phyloP scores from a whole-genome alignment of 2,797 vertebrate genomes.

The Halcyon smyrnensis region DNA sequence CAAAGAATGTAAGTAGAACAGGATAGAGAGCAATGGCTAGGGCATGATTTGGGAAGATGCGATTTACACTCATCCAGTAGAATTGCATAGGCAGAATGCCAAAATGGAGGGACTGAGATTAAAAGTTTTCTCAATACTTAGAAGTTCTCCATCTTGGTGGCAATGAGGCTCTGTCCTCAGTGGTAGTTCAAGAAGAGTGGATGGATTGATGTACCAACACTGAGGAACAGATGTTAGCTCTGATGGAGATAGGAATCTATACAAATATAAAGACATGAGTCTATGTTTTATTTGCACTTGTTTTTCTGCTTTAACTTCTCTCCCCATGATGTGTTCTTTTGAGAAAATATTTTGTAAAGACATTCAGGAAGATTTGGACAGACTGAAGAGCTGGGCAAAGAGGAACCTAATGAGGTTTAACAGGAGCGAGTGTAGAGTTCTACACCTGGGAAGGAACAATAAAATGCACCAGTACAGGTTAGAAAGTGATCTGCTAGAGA shows the following conservation, averaged over 20 bases:
- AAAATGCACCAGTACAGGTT: too few relatives aligned
- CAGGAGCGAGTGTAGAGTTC: too few relatives aligned
- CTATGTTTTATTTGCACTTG: background rate
- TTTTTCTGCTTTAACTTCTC: background rate
- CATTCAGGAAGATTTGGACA: too few relatives aligned
- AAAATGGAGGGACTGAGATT: background rate
- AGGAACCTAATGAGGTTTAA: too few relatives aligned
- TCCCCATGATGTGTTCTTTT: background rate
- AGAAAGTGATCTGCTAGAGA: too few relatives aligned
- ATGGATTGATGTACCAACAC: background rate
- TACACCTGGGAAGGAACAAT: too few relatives aligned
- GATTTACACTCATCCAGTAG: background rate
- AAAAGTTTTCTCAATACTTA: background rate
- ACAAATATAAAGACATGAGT: rapidly evolving
- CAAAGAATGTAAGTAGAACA: background rate
- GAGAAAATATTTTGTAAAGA: background rate
- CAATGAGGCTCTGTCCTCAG: background rate
- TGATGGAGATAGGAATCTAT: background rate
- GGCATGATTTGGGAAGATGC: background rate
- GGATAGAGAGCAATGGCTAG: background rate
- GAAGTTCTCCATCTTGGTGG: background rate
- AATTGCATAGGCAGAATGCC: background rate
- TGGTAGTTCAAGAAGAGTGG: background rate
- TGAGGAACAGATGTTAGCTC: background rate
- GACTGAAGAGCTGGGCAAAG: too few relatives aligned